Evolutionary conservation across 1,140 invertebrate species (phyloP).

Genomic region (Pollicipes pollicipes): DNA sequence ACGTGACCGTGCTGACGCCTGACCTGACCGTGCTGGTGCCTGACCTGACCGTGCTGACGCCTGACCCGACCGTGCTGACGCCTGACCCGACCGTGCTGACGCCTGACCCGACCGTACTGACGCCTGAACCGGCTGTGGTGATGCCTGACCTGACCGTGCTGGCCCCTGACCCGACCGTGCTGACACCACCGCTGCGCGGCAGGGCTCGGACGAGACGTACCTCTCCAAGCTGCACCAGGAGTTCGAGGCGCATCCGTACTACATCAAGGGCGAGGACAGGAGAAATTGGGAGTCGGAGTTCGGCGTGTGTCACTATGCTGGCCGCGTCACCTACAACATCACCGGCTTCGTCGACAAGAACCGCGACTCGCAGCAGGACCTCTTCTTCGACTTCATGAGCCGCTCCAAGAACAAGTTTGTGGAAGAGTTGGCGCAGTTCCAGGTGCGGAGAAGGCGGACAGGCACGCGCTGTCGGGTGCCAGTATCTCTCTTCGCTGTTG

Average conservation of each 20-base stretch:
- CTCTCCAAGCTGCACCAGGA: slow-evolving; percentile 75
- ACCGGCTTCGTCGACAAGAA: slow-evolving; percentile 96
- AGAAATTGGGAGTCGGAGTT: slow-evolving; percentile 81
- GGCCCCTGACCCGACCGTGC: too few relatives aligned
- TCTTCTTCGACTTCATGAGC: slow-evolving; percentile 81
- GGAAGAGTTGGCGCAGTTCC: slow-evolving; percentile 65
- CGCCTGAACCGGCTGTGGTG: too few relatives aligned
- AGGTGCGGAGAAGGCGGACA: slow-evolving; percentile 28
- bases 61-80: too few relatives aligned
- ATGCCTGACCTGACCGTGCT: too few relatives aligned
- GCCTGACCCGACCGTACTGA: too few relatives aligned
- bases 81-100: too few relatives aligned
- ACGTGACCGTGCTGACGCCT: too few relatives aligned
- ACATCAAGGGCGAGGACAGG: slow-evolving; percentile 69
- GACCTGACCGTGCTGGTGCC: too few relatives aligned
- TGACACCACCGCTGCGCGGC: too few relatives aligned
- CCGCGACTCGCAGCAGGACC: slow-evolving; percentile 81
- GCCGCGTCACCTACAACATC: slow-evolving; percentile 69
- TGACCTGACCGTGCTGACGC: too few relatives aligned
- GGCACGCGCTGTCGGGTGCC: too few relatives aligned
- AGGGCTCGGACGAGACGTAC: slow-evolving; percentile 73
- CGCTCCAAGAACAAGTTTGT: slow-evolving; percentile 71
- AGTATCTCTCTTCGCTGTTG: not conserved
- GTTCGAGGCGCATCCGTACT: slow-evolving; percentile 66
- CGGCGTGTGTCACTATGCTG: slow-evolving; percentile 85